Conservation (phyloP, 2,113 vertebrate species). For the Odocoileus hemionus region DNA sequence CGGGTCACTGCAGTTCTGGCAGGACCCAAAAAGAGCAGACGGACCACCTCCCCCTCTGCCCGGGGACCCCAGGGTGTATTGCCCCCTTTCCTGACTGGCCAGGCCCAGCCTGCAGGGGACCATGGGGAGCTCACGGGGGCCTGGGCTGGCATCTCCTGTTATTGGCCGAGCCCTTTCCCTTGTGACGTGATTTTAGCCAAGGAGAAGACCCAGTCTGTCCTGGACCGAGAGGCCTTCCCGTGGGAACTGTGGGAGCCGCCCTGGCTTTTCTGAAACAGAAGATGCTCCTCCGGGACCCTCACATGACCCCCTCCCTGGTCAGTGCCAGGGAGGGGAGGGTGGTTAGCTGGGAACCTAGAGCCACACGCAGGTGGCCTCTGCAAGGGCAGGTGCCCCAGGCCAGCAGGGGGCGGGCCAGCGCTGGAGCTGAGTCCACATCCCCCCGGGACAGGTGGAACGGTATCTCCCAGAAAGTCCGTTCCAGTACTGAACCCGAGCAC, state of each 20-base stretch:
- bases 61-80: neutral
- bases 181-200: fast-evolving
- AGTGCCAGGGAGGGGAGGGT: neutral
- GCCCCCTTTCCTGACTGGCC: neutral
- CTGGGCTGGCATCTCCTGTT: neutral
- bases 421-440: neutral
- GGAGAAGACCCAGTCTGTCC: neutral
- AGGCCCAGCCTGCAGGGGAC: neutral
- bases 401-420: fast-evolving
- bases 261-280: neutral
- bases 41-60: neutral
- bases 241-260: neutral
- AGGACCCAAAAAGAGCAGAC: neutral
- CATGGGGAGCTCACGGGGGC: fast-evolving
- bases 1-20: fast-evolving
- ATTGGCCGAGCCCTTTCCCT: fast-evolving
- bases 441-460: fast-evolving
- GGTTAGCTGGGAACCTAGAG: neutral
- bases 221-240: fast-evolving
- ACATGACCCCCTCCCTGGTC: neutral
- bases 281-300: neutral
- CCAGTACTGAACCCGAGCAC: neutral
- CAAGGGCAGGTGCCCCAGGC: neutral
- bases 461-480: neutral
- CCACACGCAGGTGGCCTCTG: fast-evolving